A percentile compares a stretch with the other conserved stretches of the same genome.
These are phyloP conservation scores for Cyprinodon variegatus DNA, from an alignment of 2,113 vertebrate species.

Conservation along the genomic window DNA sequence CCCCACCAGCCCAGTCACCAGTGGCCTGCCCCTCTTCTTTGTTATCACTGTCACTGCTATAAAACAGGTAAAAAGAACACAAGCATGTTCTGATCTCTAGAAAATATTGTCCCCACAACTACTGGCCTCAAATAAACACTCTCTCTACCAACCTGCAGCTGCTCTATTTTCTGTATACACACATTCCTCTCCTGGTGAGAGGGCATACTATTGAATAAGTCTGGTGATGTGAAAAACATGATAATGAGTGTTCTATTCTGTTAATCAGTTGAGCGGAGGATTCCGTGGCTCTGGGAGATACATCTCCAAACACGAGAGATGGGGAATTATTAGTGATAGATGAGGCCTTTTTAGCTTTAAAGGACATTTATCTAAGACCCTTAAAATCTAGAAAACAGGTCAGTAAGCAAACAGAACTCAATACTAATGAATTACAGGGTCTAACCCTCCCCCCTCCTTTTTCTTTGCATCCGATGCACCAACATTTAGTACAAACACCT, in stretches of 20 bases:
- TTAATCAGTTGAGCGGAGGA: slow-evolving; percentile 68
- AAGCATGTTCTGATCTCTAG: slow-evolving; percentile 29
- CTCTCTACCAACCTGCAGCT: slow-evolving; percentile 19
- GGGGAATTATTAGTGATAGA: slow-evolving; percentile 64
- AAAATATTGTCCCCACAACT: slow-evolving; percentile 34
- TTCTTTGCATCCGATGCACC: slow-evolving; percentile 17
- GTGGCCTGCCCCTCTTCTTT: slow-evolving; percentile 96
- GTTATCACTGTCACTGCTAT: slow-evolving; percentile 98
- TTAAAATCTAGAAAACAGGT: slow-evolving; percentile 64
- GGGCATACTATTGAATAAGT: slow-evolving; percentile 73
- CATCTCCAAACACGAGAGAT: slow-evolving; percentile 46
- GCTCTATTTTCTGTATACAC: slow-evolving; percentile 59
- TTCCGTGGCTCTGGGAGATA: slow-evolving; percentile 51
- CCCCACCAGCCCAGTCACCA: slow-evolving; percentile 96
- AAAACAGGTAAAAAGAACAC: slow-evolving; percentile 88
- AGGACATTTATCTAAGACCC: slow-evolving; percentile 66
- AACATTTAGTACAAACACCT: slow-evolving; percentile 46
- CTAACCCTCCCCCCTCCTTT: slow-evolving; percentile 52
- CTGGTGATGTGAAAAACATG: slow-evolving; percentile 79
- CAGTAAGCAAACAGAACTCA: slow-evolving; percentile 49
- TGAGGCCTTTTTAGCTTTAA: slow-evolving; percentile 54
- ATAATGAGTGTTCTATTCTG: slow-evolving; percentile 76
- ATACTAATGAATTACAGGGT: slow-evolving; percentile 65
- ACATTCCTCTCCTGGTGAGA: slow-evolving; percentile 66
- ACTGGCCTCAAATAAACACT: slow-evolving; percentile 21